Evolutionary conservation across 2,888 invertebrate species (phyloP).

Genomic region (Trichopoda pennipes): DNA sequence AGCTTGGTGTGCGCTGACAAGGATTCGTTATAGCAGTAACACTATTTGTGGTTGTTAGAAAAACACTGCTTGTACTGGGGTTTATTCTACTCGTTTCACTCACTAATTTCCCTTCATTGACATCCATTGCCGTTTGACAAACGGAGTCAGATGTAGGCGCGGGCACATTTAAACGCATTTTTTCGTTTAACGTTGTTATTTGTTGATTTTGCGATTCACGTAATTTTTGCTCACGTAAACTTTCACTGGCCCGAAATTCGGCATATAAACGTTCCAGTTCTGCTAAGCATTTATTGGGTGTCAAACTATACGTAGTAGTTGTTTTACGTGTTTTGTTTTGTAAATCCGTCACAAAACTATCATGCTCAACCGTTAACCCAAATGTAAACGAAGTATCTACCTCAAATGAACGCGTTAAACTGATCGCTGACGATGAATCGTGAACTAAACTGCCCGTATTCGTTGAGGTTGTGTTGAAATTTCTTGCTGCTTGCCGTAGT

Average conservation of each 20-base stretch:
- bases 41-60: constrained; percentile 73
- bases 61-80: constrained; percentile 75
- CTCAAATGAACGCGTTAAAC: constrained; percentile 77
- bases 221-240: constrained; percentile 72
- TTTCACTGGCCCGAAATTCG: constrained; percentile 79
- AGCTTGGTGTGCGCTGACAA: constrained; percentile 77
- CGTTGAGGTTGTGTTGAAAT: constrained; percentile 17
- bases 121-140: constrained; percentile 59
- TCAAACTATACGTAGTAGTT: constrained; percentile 70
- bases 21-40: constrained; percentile 67
- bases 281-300: constrained; percentile 78
- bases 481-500: constrained; percentile 18
- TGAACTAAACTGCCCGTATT: constrained; percentile 52
- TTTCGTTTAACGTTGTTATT: constrained; percentile 44
- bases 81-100: constrained; percentile 57
- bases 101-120: constrained; percentile 63
- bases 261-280: constrained; percentile 78
- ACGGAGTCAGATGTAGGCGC: constrained; percentile 65
- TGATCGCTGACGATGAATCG: constrained; percentile 72
- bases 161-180: constrained; percentile 80
- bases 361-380: constrained; percentile 20
- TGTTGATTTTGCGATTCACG: constrained; percentile 38
- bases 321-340: constrained; percentile 57
- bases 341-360: constrained; percentile 66
- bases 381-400: constrained; percentile 70